phyloP scores from a whole-genome alignment of 2,888 invertebrate species.

The Allophyes oxyacanthae region DNA sequence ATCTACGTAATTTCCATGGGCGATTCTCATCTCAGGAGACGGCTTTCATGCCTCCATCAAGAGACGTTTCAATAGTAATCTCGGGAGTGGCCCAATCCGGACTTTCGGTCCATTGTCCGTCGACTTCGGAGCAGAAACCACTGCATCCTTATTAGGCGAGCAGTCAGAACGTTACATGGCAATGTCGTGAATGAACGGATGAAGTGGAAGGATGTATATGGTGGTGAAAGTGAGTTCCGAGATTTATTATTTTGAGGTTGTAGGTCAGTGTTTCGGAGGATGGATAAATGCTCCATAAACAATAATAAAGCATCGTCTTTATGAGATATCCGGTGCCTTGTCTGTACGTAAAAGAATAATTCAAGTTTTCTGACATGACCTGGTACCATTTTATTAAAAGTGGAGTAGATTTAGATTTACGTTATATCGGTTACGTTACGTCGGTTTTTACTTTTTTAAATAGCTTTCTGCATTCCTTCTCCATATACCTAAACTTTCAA shows the following conservation, averaged over 20 bases:
- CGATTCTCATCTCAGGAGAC: constrained; percentile 46
- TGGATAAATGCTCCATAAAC: too few relatives aligned
- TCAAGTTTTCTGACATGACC: too few relatives aligned
- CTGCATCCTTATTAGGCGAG: constrained; percentile 41
- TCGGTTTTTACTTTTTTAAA: too few relatives aligned
- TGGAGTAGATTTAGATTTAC: too few relatives aligned
- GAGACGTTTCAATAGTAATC: constrained; percentile 70
- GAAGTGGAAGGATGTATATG: constrained; percentile 5
- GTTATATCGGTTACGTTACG: too few relatives aligned
- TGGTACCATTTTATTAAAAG: too few relatives aligned
- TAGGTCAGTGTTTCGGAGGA: too few relatives aligned
- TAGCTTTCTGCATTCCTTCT: too few relatives aligned
- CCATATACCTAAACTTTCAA: too few relatives aligned
- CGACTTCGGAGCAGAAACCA: constrained; percentile 28
- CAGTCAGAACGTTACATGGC: constrained; percentile 17
- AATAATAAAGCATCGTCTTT: too few relatives aligned
- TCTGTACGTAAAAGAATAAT: too few relatives aligned
- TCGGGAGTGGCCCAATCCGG: constrained; percentile 63
- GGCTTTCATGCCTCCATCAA: constrained; percentile 55
- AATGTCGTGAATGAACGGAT: constrained; percentile 10
- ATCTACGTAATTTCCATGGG: constrained; percentile 56
- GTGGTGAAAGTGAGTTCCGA: constrained; percentile 18
- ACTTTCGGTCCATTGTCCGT: constrained; percentile 57
- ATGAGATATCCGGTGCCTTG: too few relatives aligned
- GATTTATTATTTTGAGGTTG: not conserved